Conservation (phyloP, 1,140 invertebrate species). For the Polypedilum vanderplanki region DNA sequence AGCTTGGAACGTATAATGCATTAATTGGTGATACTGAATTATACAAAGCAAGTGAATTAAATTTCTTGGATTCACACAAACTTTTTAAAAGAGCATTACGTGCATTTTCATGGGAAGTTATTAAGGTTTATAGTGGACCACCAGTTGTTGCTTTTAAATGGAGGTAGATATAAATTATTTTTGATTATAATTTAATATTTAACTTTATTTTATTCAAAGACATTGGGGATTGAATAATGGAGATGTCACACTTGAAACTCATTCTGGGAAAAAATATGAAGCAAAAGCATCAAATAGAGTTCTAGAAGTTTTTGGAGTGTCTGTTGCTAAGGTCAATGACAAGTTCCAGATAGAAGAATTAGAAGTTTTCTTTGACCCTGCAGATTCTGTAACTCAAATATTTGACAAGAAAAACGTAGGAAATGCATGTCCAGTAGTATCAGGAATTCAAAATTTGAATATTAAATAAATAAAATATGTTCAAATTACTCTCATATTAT, state of each 20-base stretch:
- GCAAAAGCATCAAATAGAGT: not conserved
- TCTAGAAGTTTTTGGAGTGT: not conserved
- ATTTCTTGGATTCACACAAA: not conserved
- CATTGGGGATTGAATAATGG: constrained; percentile 3
- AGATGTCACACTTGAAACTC: not conserved
- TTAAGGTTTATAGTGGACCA: constrained; percentile 1
- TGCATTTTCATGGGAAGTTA: not conserved
- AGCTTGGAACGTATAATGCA: not conserved
- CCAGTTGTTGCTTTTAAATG: constrained; percentile 1
- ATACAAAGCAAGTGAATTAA: not conserved
- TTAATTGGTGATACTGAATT: not conserved
- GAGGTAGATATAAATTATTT: not conserved
- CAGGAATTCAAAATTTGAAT: no score
- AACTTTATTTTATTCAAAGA: not conserved
- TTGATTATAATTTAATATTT: not conserved
- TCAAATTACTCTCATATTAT: no score
- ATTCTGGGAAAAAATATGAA: not conserved
- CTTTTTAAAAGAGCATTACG: not conserved
- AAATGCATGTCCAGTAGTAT: not conserved
- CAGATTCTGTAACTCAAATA: not conserved
- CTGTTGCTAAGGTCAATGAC: not conserved
- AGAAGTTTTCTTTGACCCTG: constrained; percentile 1
- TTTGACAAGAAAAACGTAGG: not conserved
- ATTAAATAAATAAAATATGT: no score
- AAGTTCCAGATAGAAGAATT: not conserved